Conservation (phyloP, 1,140 invertebrate species). For the Hormaphis cornu region DNA sequence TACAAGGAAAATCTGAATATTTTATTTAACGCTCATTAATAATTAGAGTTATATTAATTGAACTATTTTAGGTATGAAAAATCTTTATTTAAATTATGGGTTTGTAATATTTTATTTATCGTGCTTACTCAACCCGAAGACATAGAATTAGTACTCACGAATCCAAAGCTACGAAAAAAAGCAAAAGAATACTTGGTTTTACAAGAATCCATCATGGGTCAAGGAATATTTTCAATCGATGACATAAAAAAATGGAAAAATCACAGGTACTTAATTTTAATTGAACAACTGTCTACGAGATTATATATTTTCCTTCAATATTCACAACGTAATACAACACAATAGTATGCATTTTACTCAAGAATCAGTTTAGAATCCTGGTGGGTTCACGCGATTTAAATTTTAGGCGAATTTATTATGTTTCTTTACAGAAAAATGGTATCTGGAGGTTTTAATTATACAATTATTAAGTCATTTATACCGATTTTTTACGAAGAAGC, state of each 20-base stretch:
- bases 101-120: background rate
- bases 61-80: background rate
- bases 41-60: too few relatives aligned
- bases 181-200: conserved; percentile 16
- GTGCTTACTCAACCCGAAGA: conserved; percentile 1
- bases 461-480: conserved; percentile 18
- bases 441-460: background rate
- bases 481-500: conserved; percentile 25
- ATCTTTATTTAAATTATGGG: conserved; percentile 10
- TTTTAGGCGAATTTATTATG: background rate
- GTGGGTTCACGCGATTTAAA: too few relatives aligned
- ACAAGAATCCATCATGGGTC: conserved; percentile 22
- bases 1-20: too few relatives aligned
- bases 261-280: background rate
- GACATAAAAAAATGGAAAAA: conserved; percentile 23
- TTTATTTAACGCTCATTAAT: too few relatives aligned
- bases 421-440: conserved; percentile 30
- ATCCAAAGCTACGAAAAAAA: conserved; percentile 19
- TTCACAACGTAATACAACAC: too few relatives aligned
- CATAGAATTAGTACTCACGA: background rate
- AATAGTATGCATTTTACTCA: too few relatives aligned
- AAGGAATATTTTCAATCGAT: conserved; percentile 26
- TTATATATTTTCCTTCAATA: too few relatives aligned
- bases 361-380: too few relatives aligned
- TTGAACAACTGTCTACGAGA: too few relatives aligned